Evolutionary conservation across 2,797 vertebrate species (phyloP), one percentile per base, ranked within the genome.

Genomic region (Anisognathus igniventris): DNA sequence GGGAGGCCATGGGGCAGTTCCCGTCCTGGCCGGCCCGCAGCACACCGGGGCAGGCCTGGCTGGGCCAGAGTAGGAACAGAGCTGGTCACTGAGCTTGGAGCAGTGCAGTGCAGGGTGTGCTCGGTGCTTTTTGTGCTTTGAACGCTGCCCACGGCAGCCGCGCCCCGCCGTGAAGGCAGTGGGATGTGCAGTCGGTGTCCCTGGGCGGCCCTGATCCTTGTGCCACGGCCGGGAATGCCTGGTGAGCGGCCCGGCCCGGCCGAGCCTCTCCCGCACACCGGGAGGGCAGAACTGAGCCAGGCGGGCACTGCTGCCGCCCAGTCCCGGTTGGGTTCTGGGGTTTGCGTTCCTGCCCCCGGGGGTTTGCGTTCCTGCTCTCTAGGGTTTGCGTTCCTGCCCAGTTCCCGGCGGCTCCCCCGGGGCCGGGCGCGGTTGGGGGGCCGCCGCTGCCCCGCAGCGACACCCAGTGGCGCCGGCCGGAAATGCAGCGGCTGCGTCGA

Each of bases 391-490:
- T 45, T 45, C 44, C 50, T 12, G 35, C 25, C 17, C 18, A 35
- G 33, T 50, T 70, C 21, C 40, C 30, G 9, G 62, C 40, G 13
- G 27, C 33, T 88, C 24, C n/a, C 16, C 12, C 19, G 7, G 28
- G 10, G 15, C 35, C 25, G 58, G 44, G 51, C 25, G 58, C 25
- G 72, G 58, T 39, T 12, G 47, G 1, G 35, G 35, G 10, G 22
- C 12, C 37, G 20, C 9, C 2, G 53, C 57, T 84, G 90, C 74
- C 16, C 66, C 57, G 70, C 92, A 96, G 97, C 96, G 84, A 47
- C 97, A 54, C 91, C 96, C 95, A 75, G 66, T 57, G 93, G 94
- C 86, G 19, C 2, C 23, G 88, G 58, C 44, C 28, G 64, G 75
- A 25, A 70, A 30, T 28, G 74, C 68, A 6, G 67, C 28, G 13